Evolutionary conservation across 2,113 vertebrate genomes (phyloP).

Genomic region (Neogobius melanostomus): DNA sequence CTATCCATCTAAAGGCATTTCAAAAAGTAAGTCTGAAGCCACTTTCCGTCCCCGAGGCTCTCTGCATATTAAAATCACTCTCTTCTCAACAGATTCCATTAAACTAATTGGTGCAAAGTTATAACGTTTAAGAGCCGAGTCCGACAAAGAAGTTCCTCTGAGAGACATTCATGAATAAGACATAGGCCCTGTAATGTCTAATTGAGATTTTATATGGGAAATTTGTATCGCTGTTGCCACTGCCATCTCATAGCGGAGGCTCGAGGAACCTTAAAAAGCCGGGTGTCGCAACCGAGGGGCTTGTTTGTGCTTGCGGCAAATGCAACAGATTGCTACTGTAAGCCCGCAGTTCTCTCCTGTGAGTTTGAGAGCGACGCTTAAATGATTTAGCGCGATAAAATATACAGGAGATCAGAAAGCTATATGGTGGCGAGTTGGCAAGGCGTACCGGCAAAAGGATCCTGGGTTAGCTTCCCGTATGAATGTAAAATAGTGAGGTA

Average conservation of each 20-base stretch:
- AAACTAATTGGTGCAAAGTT: constrained; percentile 48
- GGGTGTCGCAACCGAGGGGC: constrained; percentile 55
- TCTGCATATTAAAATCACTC: constrained; percentile 16
- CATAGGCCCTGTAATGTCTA: neutral
- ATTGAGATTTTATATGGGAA: neutral
- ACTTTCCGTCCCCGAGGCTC: constrained; percentile 15
- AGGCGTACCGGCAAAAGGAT: neutral
- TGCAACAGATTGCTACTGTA: constrained; percentile 40
- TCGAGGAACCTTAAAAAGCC: constrained; percentile 25
- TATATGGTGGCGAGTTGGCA: neutral
- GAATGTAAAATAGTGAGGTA: neutral
- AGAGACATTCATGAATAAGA: constrained; percentile 29
- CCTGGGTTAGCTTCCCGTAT: too few species aligned
- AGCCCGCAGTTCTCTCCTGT: constrained; percentile 17
- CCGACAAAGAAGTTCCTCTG: constrained; percentile 11
- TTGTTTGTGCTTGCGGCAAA: constrained; percentile 54
- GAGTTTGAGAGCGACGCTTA: constrained; percentile 26
- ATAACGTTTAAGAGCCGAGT: constrained; percentile 30
- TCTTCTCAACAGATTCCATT: constrained; percentile 14
- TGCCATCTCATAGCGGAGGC: constrained; percentile 1
- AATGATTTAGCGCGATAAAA: constrained; percentile 41
- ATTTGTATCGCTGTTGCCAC: constrained; percentile 2
- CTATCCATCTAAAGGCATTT: too few species aligned
- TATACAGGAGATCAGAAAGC: neutral
- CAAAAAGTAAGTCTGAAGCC: constrained; percentile 2